These are phyloP conservation scores for Wasmannia auropunctata DNA, from an alignment of 1,140 invertebrate species.

Conservation along the genomic window DNA sequence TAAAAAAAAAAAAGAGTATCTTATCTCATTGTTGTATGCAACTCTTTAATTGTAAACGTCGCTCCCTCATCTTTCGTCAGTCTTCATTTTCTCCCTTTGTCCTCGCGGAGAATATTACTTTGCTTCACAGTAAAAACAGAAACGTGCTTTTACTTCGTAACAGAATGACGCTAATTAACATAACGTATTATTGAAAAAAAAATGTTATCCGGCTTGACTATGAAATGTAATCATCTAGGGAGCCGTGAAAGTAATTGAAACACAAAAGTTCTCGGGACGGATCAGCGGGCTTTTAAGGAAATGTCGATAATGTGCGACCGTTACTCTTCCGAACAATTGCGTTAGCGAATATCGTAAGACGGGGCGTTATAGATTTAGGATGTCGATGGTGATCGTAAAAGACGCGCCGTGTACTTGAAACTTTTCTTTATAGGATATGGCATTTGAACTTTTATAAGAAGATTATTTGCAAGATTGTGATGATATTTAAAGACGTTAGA, in stretches of 20 bases:
- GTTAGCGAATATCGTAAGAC: conserved; percentile 8
- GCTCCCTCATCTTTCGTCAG: background rate
- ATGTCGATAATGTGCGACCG: conserved; percentile 43
- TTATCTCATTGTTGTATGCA: background rate
- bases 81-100: background rate
- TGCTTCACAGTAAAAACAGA: background rate
- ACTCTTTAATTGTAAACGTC: conserved; percentile 16
- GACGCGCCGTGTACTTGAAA: conserved; percentile 23
- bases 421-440: conserved; percentile 20
- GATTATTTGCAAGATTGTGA: conserved; percentile 7
- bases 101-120: background rate
- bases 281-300: conserved; percentile 40
- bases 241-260: conserved; percentile 1
- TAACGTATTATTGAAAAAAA: background rate
- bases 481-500: conserved; percentile 23
- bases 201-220: background rate
- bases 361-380: conserved; percentile 16
- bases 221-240: conserved; percentile 1
- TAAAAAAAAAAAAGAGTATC: background rate
- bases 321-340: conserved; percentile 47
- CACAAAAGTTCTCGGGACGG: conserved; percentile 2
- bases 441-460: conserved; percentile 38
- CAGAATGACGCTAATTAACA: background rate
- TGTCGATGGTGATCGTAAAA: conserved; percentile 38
- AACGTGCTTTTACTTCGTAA: background rate